Conservation (phyloP, 2,797 vertebrate species). For the Buphagus erythrorhynchus region DNA sequence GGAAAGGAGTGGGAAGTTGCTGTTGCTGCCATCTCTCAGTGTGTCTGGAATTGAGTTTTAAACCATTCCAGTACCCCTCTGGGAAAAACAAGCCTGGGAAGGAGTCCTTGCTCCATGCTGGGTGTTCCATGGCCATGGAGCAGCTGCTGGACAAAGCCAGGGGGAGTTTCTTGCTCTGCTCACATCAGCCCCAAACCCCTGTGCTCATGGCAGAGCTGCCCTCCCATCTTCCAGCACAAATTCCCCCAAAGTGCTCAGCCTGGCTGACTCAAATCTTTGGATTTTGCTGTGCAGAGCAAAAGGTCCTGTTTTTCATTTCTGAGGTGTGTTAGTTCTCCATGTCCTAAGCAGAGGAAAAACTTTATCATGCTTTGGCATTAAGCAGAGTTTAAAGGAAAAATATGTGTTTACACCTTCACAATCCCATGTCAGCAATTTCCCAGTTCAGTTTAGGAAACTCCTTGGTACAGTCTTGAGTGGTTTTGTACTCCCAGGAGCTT, state of each 20-base stretch:
- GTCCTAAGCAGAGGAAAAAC: not conserved
- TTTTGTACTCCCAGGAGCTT: constrained; percentile 21
- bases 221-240: not conserved
- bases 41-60: not conserved
- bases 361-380: not conserved
- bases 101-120: not conserved
- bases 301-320: not conserved
- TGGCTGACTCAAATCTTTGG: not conserved
- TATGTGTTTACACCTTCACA: not conserved
- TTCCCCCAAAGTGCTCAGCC: not conserved
- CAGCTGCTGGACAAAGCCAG: not conserved
- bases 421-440: not conserved
- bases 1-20: not conserved
- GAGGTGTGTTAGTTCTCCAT: not conserved
- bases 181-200: not conserved
- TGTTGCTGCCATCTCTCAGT: not conserved
- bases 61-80: not conserved
- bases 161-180: not conserved
- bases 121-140: not conserved
- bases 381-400: not conserved
- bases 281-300: not conserved
- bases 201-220: not conserved
- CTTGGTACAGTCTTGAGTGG: not conserved
- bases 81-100: not conserved
- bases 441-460: not conserved